Conservation (phyloP, 2,888 invertebrate species). For the Drosophila sordidapex region DNA sequence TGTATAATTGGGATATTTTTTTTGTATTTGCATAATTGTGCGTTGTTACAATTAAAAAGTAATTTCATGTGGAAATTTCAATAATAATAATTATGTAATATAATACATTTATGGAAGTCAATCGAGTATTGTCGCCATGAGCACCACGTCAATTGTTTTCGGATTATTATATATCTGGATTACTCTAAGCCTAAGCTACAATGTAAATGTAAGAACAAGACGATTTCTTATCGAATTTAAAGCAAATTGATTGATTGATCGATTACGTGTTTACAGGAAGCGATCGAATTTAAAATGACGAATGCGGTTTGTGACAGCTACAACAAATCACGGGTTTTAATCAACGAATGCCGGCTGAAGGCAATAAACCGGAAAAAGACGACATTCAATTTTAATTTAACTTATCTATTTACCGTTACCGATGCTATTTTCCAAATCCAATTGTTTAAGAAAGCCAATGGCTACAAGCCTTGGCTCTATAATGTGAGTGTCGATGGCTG, state of each 20-base stretch:
- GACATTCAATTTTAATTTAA: conserved; percentile 2
- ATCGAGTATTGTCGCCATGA: not conserved
- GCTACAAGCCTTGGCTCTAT: conserved; percentile 36
- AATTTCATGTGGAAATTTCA: not conserved
- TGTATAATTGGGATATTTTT: too few relatives aligned
- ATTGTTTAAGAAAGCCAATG: conserved; percentile 23
- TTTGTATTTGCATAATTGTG: not conserved
- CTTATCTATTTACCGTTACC: not conserved
- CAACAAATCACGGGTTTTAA: conserved; percentile 1
- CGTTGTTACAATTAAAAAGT: not conserved
- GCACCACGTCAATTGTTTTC: not conserved
- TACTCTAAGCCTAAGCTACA: not conserved
- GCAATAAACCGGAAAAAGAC: conserved; percentile 30
- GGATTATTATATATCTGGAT: not conserved
- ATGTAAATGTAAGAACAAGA: not conserved
- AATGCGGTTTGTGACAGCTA: conserved; percentile 12
- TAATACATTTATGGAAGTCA: not conserved
- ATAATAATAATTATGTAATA: not conserved
- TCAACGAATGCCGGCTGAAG: conserved; percentile 19
- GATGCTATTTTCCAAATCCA: accelerated
- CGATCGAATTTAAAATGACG: conserved; percentile 21
- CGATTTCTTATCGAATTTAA: not conserved
- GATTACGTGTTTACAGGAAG: not conserved
- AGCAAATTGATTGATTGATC: not conserved
- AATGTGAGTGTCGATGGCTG: conserved; percentile 21